Evolutionary conservation across 1,140 invertebrate species (phyloP).

Genomic region (Drosophila santomea): DNA sequence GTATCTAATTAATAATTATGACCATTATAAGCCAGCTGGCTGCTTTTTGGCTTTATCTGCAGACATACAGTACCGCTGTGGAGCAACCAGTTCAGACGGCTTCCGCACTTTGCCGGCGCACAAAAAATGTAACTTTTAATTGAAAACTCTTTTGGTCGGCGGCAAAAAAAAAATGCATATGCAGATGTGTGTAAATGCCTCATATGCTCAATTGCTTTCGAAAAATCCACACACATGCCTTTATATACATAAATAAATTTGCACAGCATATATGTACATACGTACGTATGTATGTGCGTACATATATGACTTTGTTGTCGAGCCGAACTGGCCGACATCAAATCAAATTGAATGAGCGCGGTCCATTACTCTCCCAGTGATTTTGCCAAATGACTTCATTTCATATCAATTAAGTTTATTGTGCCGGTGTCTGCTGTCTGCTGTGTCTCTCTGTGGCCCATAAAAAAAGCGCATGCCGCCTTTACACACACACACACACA

Average conservation of each 20-base stretch:
- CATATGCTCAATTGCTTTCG: conserved; percentile 62
- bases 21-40: conserved; percentile 52
- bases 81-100: conserved; percentile 35
- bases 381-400: conserved; percentile 84
- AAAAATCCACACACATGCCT: conserved; percentile 53
- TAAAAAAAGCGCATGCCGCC: conserved; percentile 53
- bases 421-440: conserved; percentile 39
- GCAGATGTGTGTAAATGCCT: conserved; percentile 34
- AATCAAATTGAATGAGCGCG: conserved; percentile 79
- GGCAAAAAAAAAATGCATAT: conserved; percentile 8
- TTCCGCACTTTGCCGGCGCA: conserved; percentile 50
- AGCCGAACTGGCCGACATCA: conserved; percentile 62
- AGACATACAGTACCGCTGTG: not conserved
- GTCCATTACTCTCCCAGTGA: conserved; percentile 80
- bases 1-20: conserved; percentile 59
- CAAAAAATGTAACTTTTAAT: conserved; percentile 65
- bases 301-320: conserved; percentile 26
- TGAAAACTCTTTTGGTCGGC: conserved; percentile 40
- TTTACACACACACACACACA: conserved; percentile 3
- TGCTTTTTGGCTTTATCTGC: conserved; percentile 56
- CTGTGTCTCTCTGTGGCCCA: conserved; percentile 5
- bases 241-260: conserved; percentile 29
- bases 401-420: conserved; percentile 84
- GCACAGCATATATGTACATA: conserved; percentile 17
- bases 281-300: too few species aligned